Evolutionary conservation across 1,140 invertebrate species (phyloP).

Genomic region (Cydia strobilella): DNA sequence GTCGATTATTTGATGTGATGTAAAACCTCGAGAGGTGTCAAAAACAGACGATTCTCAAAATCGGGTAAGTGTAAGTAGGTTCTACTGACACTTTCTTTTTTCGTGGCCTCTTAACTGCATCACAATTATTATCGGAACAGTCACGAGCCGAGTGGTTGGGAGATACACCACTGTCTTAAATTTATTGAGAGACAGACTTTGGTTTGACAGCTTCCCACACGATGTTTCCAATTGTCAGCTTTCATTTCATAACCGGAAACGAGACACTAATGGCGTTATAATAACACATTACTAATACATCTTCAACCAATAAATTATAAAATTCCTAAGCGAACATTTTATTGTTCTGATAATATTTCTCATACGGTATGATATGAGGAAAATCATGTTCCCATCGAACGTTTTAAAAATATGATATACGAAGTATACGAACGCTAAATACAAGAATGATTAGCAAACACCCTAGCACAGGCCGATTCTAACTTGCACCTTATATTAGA

Average conservation of each 20-base stretch:
- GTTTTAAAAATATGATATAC: background rate
- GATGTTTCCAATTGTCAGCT: background rate
- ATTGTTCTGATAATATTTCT: background rate
- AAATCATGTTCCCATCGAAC: background rate
- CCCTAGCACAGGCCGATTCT: too few relatives aligned
- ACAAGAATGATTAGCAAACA: background rate
- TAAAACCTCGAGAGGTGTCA: too few relatives aligned
- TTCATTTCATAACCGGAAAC: slow-evolving; percentile 9
- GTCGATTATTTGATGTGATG: too few relatives aligned
- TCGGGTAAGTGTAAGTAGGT: too few relatives aligned
- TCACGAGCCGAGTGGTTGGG: too few relatives aligned
- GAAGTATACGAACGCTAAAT: background rate
- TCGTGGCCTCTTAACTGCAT: too few relatives aligned
- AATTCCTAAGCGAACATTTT: background rate
- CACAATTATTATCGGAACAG: too few relatives aligned
- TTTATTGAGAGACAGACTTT: background rate
- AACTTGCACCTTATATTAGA: too few relatives aligned
- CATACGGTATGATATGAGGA: background rate
- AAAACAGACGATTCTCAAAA: too few relatives aligned
- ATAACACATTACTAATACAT: background rate
- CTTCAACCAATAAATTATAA: background rate
- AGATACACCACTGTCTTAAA: too few relatives aligned
- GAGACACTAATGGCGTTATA: background rate
- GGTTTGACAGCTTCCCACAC: background rate
- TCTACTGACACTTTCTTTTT: too few relatives aligned